Conservation (phyloP, 2,888 invertebrate genomes). For the Didymodactylos carnosus region DNA sequence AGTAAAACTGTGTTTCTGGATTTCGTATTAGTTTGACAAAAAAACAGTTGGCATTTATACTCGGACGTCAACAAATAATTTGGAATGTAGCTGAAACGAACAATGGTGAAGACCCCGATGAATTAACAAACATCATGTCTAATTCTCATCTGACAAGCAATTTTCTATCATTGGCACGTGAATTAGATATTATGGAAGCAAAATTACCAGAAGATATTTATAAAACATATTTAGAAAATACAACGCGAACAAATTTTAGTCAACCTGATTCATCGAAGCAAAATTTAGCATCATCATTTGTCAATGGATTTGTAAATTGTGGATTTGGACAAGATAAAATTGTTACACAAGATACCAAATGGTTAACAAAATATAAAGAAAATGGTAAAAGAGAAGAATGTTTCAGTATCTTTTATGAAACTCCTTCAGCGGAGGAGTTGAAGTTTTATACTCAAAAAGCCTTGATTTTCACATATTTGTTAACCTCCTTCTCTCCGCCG, state of each 20-base stretch:
- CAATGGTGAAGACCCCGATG: conserved; percentile 47
- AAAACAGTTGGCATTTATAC: conserved; percentile 83
- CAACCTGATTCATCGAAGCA: conserved; percentile 82
- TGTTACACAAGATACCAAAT: conserved; percentile 59
- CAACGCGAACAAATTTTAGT: conserved; percentile 35
- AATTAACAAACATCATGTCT: conserved; percentile 68
- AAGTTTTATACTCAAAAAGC: too few species aligned
- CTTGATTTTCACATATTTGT: too few species aligned
- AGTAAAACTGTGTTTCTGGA: too few species aligned
- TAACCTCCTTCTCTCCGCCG: too few species aligned
- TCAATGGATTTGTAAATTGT: conserved; percentile 94
- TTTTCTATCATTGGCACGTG: conserved; percentile 73
- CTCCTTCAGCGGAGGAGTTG: too few species aligned
- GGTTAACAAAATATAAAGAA: conserved; percentile 92
- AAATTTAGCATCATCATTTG: conserved; percentile 87
- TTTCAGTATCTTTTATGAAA: too few species aligned
- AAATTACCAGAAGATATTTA: conserved; percentile 95
- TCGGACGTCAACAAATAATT: conserved; percentile 73
- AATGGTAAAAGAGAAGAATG: too few species aligned
- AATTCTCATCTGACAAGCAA: conserved; percentile 79
- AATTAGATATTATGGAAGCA: conserved; percentile 95
- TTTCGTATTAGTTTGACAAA: neutral
- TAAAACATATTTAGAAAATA: conserved; percentile 71
- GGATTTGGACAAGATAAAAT: conserved; percentile 91
- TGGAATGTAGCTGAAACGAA: conserved; percentile 50